phyloP scores from a whole-genome alignment of 2,113 vertebrate species.

The Takifugu bimaculatus region DNA sequence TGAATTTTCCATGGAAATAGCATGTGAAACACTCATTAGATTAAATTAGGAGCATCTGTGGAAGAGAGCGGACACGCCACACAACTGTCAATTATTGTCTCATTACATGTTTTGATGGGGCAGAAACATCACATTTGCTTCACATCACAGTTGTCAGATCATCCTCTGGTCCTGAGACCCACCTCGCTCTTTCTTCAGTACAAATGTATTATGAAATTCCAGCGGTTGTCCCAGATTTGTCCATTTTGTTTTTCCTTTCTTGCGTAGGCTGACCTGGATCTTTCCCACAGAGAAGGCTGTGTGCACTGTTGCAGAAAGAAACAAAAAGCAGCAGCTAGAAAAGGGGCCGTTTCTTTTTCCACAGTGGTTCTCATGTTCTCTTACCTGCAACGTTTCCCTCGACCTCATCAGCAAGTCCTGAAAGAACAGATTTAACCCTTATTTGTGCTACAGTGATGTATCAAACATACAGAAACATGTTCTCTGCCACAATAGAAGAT shows the following conservation, averaged over 20 bases:
- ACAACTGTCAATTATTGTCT: too few species aligned
- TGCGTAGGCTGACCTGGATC: slow-evolving; percentile 83
- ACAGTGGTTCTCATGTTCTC: slow-evolving; percentile 9
- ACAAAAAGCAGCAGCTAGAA: slow-evolving; percentile 2
- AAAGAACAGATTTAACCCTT: slow-evolving; percentile 30
- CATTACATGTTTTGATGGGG: too few species aligned
- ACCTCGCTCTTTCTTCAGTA: slow-evolving; percentile 81
- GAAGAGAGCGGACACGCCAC: too few species aligned
- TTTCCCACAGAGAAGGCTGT: slow-evolving; percentile 81
- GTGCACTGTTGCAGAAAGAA: slow-evolving; percentile 69
- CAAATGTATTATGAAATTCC: slow-evolving; percentile 81
- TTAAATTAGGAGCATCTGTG: too few species aligned
- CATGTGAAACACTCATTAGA: too few species aligned
- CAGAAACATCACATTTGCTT: too few species aligned
- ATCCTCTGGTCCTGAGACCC: slow-evolving; percentile 23
- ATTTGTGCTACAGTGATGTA: too few species aligned
- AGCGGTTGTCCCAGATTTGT: slow-evolving; percentile 76
- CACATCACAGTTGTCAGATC: too few species aligned
- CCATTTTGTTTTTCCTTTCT: slow-evolving; percentile 79
- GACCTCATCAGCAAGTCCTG: slow-evolving; percentile 80
- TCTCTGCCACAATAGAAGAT: too few species aligned
- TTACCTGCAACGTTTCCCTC: slow-evolving; percentile 81
- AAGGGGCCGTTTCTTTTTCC: too few species aligned
- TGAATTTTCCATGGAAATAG: too few species aligned
- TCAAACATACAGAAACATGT: too few species aligned